Evolutionary conservation across 2,888 invertebrate species (phyloP).

Genomic region (Drosophila lutescens): DNA sequence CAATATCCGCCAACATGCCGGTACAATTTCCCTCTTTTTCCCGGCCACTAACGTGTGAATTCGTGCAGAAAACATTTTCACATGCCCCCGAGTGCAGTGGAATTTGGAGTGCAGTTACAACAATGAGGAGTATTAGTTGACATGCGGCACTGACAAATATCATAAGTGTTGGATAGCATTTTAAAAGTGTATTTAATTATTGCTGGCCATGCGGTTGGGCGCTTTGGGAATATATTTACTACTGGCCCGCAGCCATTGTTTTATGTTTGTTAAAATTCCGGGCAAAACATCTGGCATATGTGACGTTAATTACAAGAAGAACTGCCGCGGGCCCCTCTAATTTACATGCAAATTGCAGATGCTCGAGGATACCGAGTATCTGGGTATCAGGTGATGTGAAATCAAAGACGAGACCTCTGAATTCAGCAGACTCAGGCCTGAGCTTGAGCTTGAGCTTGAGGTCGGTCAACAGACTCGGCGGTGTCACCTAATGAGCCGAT

Average conservation of each 20-base stretch:
- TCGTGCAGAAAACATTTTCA: slow-evolving; percentile 42
- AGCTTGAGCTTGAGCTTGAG: background rate
- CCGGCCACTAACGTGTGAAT: slow-evolving; percentile 5
- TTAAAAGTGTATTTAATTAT: slow-evolving; percentile 47
- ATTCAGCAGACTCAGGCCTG: background rate
- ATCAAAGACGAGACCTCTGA: slow-evolving; percentile 22
- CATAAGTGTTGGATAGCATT: slow-evolving; percentile 59
- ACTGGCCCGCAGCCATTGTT: slow-evolving; percentile 24
- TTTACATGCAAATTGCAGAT: slow-evolving; percentile 33
- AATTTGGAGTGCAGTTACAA: slow-evolving; percentile 35
- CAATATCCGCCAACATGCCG: slow-evolving; percentile 9
- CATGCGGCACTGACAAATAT: slow-evolving; percentile 49
- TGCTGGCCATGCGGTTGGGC: slow-evolving; percentile 31
- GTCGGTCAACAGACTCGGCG: slow-evolving; percentile 6
- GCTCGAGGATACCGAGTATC: slow-evolving; percentile 3
- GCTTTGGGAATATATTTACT: slow-evolving; percentile 23
- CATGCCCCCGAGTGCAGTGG: slow-evolving; percentile 17
- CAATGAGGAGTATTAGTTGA: slow-evolving; percentile 32
- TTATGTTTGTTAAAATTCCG: slow-evolving; percentile 27
- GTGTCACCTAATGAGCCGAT: slow-evolving; percentile 43
- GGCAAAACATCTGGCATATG: slow-evolving; percentile 26
- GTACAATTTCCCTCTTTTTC: slow-evolving; percentile 12
- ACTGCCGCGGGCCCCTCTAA: slow-evolving; percentile 18
- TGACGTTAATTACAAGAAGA: slow-evolving; percentile 35
- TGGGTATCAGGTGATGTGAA: slow-evolving; percentile 31